Evolutionary conservation across 2,797 vertebrate genomes (phyloP).

Genomic region (Gorsachius magnificus): DNA sequence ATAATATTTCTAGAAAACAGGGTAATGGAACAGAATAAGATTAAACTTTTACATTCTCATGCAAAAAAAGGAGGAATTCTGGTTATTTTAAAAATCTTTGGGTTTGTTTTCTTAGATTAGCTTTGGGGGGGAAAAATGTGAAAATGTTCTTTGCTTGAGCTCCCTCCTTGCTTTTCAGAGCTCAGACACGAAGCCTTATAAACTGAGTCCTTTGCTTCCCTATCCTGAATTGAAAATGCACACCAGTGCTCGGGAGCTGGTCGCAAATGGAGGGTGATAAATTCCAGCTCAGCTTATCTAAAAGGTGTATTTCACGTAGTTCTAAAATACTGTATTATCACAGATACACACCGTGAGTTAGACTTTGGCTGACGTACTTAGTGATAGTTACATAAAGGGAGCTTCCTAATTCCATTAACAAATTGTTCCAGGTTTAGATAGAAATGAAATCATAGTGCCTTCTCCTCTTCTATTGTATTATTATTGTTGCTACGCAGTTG

Average conservation of each 20-base stretch:
- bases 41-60: not conserved
- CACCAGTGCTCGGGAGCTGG: not conserved
- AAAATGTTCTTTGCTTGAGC: not conserved
- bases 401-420: slow-evolving; percentile 37
- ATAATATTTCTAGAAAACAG: not conserved
- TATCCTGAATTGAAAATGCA: not conserved
- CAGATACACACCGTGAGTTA: not conserved
- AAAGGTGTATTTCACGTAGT: not conserved
- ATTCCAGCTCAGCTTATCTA: slow-evolving; percentile 11
- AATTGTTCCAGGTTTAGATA: slow-evolving; percentile 11
- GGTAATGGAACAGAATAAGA: not conserved
- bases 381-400: not conserved
- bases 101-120: not conserved
- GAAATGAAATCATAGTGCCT: slow-evolving; percentile 5
- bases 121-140: not conserved
- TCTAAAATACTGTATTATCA: not conserved
- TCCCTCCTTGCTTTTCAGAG: not conserved
- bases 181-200: not conserved
- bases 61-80: not conserved
- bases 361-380: not conserved
- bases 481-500: not conserved
- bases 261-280: not conserved
- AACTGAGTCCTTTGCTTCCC: not conserved
- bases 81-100: not conserved
- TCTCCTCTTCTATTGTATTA: not conserved